phyloP scores from a whole-genome alignment of 2,797 vertebrate genomes.

The Eulemur rubriventer region DNA sequence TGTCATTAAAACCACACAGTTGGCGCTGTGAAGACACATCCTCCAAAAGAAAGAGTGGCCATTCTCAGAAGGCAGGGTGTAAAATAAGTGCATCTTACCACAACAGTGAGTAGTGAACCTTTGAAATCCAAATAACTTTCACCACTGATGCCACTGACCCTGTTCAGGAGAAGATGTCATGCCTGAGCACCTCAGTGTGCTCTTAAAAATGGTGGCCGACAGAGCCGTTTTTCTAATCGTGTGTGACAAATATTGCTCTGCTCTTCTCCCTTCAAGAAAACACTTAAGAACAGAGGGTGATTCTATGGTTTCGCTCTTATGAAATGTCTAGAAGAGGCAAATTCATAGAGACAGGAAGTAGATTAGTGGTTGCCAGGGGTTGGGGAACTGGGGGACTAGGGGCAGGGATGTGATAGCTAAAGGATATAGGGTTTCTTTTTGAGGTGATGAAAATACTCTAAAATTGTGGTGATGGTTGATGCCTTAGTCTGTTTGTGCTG shows the following conservation, averaged over 20 bases:
- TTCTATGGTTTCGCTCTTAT: neutral
- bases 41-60: neutral
- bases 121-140: slow-evolving; percentile 22
- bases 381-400: neutral
- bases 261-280: neutral
- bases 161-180: neutral
- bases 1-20: neutral
- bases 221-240: neutral
- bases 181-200: neutral
- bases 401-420: neutral
- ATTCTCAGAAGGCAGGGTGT: neutral
- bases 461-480: neutral
- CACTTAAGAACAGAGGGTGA: neutral
- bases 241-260: slow-evolving; percentile 18
- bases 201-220: neutral
- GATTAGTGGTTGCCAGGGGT: neutral
- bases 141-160: neutral
- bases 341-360: slow-evolving; percentile 5
- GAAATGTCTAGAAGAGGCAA: neutral
- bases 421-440: slow-evolving; percentile 5
- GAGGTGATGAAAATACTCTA: neutral
- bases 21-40: neutral
- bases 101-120: neutral
- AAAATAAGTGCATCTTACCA: neutral
- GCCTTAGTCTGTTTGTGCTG: neutral